Evolutionary conservation across 2,888 invertebrate genomes (phyloP).

Genomic region (Cosmia trapezina): DNA sequence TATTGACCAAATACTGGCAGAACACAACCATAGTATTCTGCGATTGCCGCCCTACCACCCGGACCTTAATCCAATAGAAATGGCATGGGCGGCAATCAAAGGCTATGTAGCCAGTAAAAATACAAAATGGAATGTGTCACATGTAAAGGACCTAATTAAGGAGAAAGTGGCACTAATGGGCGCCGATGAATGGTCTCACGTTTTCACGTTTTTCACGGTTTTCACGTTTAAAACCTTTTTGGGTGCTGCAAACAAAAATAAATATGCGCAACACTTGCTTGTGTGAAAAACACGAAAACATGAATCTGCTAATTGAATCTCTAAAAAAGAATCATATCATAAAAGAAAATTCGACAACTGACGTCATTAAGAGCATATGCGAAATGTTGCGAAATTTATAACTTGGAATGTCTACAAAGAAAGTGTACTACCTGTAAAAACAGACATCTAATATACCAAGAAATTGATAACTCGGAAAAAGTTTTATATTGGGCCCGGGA

Average conservation of each 20-base stretch:
- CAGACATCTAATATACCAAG: conserved; percentile 33
- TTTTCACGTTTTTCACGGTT: too few species aligned
- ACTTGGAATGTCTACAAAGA: conserved; percentile 37
- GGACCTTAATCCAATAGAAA: too few species aligned
- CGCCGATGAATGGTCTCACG: too few species aligned
- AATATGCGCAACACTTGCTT: conserved; percentile 48
- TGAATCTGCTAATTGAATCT: conserved; percentile 42
- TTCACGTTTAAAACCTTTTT: conserved; percentile 47
- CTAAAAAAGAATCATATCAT: conserved; percentile 33
- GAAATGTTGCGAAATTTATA: conserved; percentile 31
- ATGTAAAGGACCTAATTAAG: too few species aligned
- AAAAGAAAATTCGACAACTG: conserved; percentile 34
- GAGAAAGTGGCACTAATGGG: too few species aligned
- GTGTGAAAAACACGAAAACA: conserved; percentile 47
- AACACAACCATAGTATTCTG: too few species aligned
- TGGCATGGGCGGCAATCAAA: too few species aligned
- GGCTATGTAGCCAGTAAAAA: too few species aligned
- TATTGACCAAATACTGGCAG: too few species aligned
- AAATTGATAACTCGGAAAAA: conserved; percentile 44
- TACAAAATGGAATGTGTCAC: too few species aligned
- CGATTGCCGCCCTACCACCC: too few species aligned
- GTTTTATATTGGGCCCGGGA: conserved; percentile 41
- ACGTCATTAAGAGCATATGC: conserved; percentile 35
- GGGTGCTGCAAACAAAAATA: conserved; percentile 41
- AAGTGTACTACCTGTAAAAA: conserved; percentile 34